Evolutionary conservation across 2,113 vertebrate genomes (phyloP).

Genomic region (Halcyon senegalensis): DNA sequence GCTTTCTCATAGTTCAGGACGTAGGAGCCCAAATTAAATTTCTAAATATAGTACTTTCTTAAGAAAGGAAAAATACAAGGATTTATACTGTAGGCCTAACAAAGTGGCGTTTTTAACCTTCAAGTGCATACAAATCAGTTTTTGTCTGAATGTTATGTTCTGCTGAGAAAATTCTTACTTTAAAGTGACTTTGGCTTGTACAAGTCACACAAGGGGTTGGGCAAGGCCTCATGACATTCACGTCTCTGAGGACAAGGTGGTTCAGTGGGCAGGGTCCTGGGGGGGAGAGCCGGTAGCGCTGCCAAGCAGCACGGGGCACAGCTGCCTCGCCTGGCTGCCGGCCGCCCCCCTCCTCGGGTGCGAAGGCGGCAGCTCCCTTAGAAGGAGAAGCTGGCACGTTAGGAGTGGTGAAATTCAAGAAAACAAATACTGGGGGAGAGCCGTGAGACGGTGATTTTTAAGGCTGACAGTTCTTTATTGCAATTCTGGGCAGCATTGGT

Average conservation of each 20-base stretch:
- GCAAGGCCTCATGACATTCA: rapidly evolving
- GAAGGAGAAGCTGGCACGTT: neutral
- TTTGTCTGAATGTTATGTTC: neutral
- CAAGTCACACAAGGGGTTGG: neutral
- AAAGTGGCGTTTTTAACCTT: neutral
- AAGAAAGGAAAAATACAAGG: neutral
- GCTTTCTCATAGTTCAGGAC: neutral
- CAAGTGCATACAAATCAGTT: neutral
- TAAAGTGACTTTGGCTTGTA: neutral
- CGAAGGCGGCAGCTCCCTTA: neutral
- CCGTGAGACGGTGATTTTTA: neutral
- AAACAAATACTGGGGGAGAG: neutral
- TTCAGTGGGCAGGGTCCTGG: neutral
- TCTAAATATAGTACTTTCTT: neutral
- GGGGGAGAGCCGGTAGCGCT: rapidly evolving
- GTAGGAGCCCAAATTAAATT: neutral
- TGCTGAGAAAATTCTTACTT: neutral
- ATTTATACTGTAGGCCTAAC: neutral
- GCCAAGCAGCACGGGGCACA: rapidly evolving
- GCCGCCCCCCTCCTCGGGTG: rapidly evolving
- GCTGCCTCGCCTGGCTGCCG: neutral
- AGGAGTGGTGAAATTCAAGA: neutral
- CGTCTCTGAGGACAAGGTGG: neutral
- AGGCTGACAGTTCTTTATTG: neutral
- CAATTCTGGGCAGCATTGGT: neutral